These are phyloP conservation scores for Haliclona indistincta DNA, from an alignment of 37 sponge, comb jelly and placozoan species.

Conservation along the genomic window DNA sequence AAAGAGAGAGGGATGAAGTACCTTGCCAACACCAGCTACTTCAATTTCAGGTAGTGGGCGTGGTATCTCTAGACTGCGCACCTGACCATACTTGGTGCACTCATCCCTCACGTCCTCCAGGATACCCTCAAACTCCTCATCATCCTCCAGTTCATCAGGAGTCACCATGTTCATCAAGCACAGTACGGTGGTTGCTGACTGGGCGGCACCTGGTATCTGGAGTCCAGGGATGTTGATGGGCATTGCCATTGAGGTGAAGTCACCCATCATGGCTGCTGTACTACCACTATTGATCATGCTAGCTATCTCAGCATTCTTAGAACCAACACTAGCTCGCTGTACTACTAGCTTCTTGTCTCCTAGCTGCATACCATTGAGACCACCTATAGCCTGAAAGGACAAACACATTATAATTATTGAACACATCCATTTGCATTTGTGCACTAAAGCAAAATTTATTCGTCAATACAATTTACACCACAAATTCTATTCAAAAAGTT, in stretches of 20 bases:
- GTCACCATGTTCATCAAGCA: slow-evolving; percentile 99
- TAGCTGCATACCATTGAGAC: slow-evolving; percentile 96
- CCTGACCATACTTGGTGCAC: slow-evolving; percentile 88
- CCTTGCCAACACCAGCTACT: slow-evolving; percentile 96
- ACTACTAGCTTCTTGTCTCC: slow-evolving; percentile 99
- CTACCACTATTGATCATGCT: too few species aligned
- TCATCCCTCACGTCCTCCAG: slow-evolving; percentile 98
- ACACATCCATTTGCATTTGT: too few species aligned
- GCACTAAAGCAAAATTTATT: too few species aligned
- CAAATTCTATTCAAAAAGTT: too few species aligned
- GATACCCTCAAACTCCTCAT: slow-evolving; percentile 98
- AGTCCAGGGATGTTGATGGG: slow-evolving; percentile 85
- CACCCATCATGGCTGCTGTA: too few species aligned
- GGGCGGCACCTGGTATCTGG: slow-evolving; percentile 22
- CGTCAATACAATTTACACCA: too few species aligned
- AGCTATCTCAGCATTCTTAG: slow-evolving; percentile 50
- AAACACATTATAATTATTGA: too few species aligned
- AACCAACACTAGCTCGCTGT: slow-evolving; percentile 96
- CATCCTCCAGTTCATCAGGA: slow-evolving; percentile 92
- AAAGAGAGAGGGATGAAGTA: slow-evolving; percentile 1
- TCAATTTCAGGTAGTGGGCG: slow-evolving; percentile 82
- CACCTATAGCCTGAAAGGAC: slow-evolving; percentile 95
- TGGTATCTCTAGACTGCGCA: slow-evolving; percentile 84
- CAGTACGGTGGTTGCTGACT: slow-evolving; percentile 73
- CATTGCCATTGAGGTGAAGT: slow-evolving; percentile 17